These are phyloP conservation scores for Octonoba sinensis DNA, from an alignment of 2,888 invertebrate species.

Conservation along the genomic window DNA sequence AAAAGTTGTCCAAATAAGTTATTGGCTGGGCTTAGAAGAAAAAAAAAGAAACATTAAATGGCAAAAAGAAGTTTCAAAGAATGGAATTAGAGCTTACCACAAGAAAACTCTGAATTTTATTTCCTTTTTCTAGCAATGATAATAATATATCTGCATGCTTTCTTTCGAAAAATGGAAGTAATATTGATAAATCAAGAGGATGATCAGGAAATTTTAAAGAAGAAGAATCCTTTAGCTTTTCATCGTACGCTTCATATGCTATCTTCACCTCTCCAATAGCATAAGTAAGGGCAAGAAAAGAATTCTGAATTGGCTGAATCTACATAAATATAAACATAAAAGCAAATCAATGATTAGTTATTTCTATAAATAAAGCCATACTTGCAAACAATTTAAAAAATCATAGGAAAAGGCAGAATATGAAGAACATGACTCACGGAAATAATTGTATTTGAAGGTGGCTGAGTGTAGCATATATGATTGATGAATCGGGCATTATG, in stretches of 20 bases:
- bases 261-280: slow-evolving; percentile 48
- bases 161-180: slow-evolving; percentile 21
- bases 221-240: not conserved
- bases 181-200: slow-evolving; percentile 28
- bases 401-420: no score
- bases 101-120: slow-evolving; percentile 33
- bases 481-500: no score
- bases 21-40: no score
- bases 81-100: slow-evolving; percentile 30
- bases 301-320: slow-evolving; percentile 13
- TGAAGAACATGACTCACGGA: no score
- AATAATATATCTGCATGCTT: slow-evolving; percentile 12
- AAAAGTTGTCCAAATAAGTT: no score
- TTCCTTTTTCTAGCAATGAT: slow-evolving; percentile 11
- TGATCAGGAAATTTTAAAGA: slow-evolving; percentile 11
- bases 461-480: no score
- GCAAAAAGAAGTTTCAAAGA: no score
- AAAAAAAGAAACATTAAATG: no score
- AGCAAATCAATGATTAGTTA: not conserved
- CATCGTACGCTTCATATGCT: not conserved
- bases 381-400: no score
- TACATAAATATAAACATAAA: slow-evolving; percentile 9
- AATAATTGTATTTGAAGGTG: no score
- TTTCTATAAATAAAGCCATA: no score
- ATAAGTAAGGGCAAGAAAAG: slow-evolving; percentile 33